These are phyloP conservation scores for Novumbra hubbsi DNA, from an alignment of 2,797 vertebrate species.

Conservation along the genomic window DNA sequence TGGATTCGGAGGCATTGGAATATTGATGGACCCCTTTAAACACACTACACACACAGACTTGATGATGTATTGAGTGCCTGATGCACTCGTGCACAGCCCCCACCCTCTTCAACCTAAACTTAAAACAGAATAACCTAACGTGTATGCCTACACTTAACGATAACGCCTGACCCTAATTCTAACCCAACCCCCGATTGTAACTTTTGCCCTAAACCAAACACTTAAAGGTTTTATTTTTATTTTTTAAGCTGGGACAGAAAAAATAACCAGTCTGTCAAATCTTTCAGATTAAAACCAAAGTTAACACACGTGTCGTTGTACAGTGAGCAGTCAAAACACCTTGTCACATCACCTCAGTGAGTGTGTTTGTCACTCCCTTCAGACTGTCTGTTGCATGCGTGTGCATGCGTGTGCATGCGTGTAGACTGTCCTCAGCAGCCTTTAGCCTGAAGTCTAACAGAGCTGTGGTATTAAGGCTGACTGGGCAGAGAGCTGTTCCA, in stretches of 20 bases:
- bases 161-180: too few species aligned
- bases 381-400: slow-evolving; percentile 10
- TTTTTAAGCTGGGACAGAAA: background rate
- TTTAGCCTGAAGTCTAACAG: slow-evolving; percentile 16
- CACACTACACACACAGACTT: background rate
- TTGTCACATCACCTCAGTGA: slow-evolving; percentile 23
- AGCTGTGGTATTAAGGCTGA: slow-evolving; percentile 9
- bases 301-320: background rate
- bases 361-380: slow-evolving; percentile 10
- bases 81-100: too few species aligned
- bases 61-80: background rate
- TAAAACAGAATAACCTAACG: too few species aligned
- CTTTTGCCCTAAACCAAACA: too few species aligned
- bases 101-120: too few species aligned
- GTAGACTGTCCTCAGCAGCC: slow-evolving; percentile 1
- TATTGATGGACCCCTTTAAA: slow-evolving; percentile 27
- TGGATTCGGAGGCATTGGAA: slow-evolving; percentile 4
- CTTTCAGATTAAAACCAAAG: too few species aligned
- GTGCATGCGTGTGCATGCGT: background rate
- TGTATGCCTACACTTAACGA: too few species aligned
- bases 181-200: too few species aligned
- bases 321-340: slow-evolving; percentile 10
- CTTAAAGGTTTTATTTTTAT: too few species aligned
- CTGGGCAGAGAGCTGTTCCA: slow-evolving; percentile 26
- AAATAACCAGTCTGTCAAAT: background rate